These are phyloP conservation scores for Antheraea yamamai DNA, from an alignment of 2,888 invertebrate genomes.

Conservation along the genomic window DNA sequence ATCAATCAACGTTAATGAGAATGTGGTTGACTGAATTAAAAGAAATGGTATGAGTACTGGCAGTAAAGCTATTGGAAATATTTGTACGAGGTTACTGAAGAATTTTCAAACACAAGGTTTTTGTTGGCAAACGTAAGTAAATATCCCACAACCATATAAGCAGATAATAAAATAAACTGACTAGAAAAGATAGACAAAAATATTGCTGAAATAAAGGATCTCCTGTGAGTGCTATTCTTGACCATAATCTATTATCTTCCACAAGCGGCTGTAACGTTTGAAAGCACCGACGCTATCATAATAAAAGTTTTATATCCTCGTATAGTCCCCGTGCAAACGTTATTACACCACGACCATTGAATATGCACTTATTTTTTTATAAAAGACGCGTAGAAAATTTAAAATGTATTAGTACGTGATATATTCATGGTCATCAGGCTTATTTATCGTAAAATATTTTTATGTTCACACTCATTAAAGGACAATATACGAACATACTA, in stretches of 20 bases:
- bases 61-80: too few relatives aligned
- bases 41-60: too few relatives aligned
- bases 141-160: background rate
- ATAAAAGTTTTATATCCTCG: conserved; percentile 39
- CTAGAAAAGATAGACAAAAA: background rate
- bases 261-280: conserved; percentile 34
- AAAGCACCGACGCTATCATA: conserved; percentile 38
- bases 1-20: too few relatives aligned
- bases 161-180: background rate
- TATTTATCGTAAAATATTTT: conserved; percentile 14
- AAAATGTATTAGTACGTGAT: conserved; percentile 32
- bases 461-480: background rate
- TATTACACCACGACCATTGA: conserved; percentile 12
- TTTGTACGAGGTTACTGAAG: background rate
- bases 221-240: conserved; percentile 16
- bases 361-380: conserved; percentile 11
- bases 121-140: background rate
- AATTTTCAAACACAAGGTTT: background rate
- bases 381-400: conserved; percentile 20
- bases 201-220: background rate
- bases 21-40: too few relatives aligned
- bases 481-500: background rate
- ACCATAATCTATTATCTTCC: conserved; percentile 37
- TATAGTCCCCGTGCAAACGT: conserved; percentile 23
- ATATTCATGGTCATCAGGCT: conserved; percentile 31